Evolutionary conservation across 2,888 invertebrate genomes (phyloP).

Genomic region (Dorcus parallelipipedus): DNA sequence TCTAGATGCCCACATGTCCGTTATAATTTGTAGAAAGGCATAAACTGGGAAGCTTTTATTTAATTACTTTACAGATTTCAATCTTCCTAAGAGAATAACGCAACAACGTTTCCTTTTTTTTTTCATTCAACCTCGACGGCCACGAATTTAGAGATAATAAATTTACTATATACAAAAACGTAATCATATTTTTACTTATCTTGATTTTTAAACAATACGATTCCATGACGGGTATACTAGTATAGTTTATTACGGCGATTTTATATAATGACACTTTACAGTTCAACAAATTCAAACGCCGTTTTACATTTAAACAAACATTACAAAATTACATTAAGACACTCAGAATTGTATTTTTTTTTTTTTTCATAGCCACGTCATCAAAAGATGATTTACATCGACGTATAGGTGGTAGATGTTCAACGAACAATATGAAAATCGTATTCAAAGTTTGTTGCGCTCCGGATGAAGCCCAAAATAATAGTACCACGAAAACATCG

Average conservation of each 20-base stretch:
- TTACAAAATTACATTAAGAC: no score
- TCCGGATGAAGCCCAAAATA: slow-evolving; percentile 55
- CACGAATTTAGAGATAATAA: neutral
- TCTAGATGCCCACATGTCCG: slow-evolving; percentile 28
- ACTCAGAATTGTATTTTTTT: slow-evolving; percentile 1
- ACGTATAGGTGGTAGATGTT: slow-evolving; percentile 85
- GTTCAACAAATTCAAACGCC: no score
- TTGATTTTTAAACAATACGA: neutral
- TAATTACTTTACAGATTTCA: slow-evolving; percentile 27
- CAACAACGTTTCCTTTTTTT: slow-evolving; percentile 10
- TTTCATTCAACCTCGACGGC: neutral
- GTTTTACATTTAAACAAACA: no score
- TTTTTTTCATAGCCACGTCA: slow-evolving; percentile 66
- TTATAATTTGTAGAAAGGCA: slow-evolving; percentile 29
- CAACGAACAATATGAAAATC: slow-evolving; percentile 88
- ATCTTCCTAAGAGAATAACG: slow-evolving; percentile 20
- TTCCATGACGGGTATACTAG: neutral
- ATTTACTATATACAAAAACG: neutral
- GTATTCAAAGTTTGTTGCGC: slow-evolving; percentile 92
- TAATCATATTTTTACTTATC: slow-evolving; percentile 1
- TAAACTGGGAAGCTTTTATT: slow-evolving; percentile 26
- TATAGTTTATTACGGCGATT: no score
- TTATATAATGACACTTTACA: no score
- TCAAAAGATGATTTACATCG: slow-evolving; percentile 85
- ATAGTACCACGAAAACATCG: slow-evolving; percentile 40